A percentile compares a stretch with the other conserved stretches of the same genome.
Conservation (phyloP, 1,140 invertebrate genomes). For the Diorhabda sublineata region DNA sequence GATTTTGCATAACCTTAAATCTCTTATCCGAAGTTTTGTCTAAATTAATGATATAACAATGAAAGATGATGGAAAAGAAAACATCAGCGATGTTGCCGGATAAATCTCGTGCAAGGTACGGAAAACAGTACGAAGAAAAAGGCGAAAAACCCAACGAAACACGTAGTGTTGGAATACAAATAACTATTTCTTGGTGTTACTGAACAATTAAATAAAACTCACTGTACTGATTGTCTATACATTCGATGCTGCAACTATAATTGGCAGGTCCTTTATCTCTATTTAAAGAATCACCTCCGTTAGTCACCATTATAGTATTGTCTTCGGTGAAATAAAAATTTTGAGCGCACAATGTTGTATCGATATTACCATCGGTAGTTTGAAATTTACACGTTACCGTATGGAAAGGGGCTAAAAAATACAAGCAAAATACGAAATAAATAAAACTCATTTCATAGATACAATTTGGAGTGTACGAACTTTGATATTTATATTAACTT, state of each 20-base stretch:
- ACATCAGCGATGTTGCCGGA: too few species aligned
- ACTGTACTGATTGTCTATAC: constrained; percentile 24
- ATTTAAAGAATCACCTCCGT: constrained; percentile 12
- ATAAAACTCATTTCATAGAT: not conserved
- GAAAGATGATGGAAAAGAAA: too few species aligned
- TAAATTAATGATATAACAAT: too few species aligned
- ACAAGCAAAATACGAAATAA: not conserved
- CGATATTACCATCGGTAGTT: constrained; percentile 9
- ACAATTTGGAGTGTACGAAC: too few species aligned
- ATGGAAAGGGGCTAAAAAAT: constrained; percentile 27
- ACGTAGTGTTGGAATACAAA: not conserved
- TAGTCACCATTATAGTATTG: constrained; percentile 16
- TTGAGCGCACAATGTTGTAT: not conserved
- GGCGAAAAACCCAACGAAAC: not conserved
- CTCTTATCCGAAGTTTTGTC: too few species aligned
- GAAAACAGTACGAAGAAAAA: too few species aligned
- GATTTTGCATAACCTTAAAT: too few species aligned
- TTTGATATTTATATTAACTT: constrained; percentile 26
- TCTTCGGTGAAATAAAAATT: constrained; percentile 15
- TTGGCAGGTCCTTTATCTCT: constrained; percentile 19
- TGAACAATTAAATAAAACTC: too few species aligned
- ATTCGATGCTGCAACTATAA: constrained; percentile 21
- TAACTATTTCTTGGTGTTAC: too few species aligned
- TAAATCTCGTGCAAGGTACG: too few species aligned
- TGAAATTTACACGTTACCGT: constrained; percentile 23